Percentiles rank a stretch among this genome's conserved stretches.
These are phyloP conservation scores for Orthonevra nobilis DNA, from an alignment of 2,888 invertebrate genomes.

Conservation along the genomic window DNA sequence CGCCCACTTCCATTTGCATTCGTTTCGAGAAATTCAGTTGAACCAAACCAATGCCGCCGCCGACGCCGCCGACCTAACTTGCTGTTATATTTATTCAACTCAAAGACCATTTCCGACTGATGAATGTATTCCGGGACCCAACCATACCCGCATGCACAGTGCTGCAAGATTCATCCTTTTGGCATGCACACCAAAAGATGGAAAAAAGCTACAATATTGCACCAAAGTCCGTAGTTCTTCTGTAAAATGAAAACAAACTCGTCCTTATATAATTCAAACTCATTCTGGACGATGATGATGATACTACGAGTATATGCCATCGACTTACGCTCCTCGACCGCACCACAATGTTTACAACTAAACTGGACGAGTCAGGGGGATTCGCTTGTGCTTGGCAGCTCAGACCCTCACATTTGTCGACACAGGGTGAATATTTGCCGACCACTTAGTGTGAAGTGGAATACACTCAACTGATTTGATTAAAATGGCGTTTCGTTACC, in stretches of 20 bases:
- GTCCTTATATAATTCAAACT: slow-evolving; percentile 44
- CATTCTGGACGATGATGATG: too few relatives aligned
- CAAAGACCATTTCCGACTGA: slow-evolving; percentile 42
- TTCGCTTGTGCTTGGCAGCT: slow-evolving; percentile 28
- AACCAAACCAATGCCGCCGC: background rate
- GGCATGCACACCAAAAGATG: background rate
- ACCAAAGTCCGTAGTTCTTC: slow-evolving; percentile 11
- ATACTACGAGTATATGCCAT: slow-evolving; percentile 15
- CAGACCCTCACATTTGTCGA: background rate
- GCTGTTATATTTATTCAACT: slow-evolving; percentile 39
- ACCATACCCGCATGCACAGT: too few relatives aligned
- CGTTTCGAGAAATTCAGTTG: too few relatives aligned
- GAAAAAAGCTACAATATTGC: slow-evolving; percentile 4
- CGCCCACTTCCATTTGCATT: background rate
- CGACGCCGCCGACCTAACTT: background rate
- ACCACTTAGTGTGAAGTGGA: slow-evolving; percentile 67
- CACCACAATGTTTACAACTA: slow-evolving; percentile 2
- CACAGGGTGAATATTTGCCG: slow-evolving; percentile 53
- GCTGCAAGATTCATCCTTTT: slow-evolving; percentile 14
- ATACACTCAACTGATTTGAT: slow-evolving; percentile 69
- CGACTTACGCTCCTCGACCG: too few relatives aligned
- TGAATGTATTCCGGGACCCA: slow-evolving; percentile 41
- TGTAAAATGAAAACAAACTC: slow-evolving; percentile 34
- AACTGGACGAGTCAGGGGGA: slow-evolving; percentile 22
- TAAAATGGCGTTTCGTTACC: slow-evolving; percentile 59